Conservation (phyloP, 1,140 invertebrate genomes). For the Asobara japonica region DNA sequence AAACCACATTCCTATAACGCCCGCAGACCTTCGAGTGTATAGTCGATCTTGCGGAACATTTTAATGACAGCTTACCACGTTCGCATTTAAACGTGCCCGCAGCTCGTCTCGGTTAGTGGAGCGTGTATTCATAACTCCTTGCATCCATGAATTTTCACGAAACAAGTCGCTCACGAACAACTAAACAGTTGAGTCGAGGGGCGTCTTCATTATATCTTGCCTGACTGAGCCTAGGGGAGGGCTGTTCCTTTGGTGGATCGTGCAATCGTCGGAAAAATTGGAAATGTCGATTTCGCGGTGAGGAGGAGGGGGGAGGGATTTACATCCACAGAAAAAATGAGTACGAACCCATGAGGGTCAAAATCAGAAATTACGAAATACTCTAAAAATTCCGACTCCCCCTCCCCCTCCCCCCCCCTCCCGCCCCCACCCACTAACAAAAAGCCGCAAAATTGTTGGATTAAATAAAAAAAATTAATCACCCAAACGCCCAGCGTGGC, state of each 20-base stretch:
- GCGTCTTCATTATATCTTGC: neutral
- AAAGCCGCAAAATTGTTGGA: too few relatives aligned
- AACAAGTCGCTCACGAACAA: constrained; percentile 58
- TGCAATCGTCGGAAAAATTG: too few relatives aligned
- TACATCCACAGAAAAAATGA: too few relatives aligned
- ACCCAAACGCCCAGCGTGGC: too few relatives aligned
- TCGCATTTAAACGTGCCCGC: constrained; percentile 47
- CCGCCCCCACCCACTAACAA: too few relatives aligned
- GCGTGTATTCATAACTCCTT: constrained; percentile 35
- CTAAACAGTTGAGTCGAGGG: constrained; percentile 46
- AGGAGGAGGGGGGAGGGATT: too few relatives aligned
- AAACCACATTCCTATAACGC: neutral
- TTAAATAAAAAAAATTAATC: too few relatives aligned
- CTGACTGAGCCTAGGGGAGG: neutral
- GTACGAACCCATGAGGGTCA: too few relatives aligned
- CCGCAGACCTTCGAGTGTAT: constrained; percentile 39
- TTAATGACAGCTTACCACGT: constrained; percentile 63
- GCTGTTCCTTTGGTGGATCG: neutral
- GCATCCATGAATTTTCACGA: constrained; percentile 45
- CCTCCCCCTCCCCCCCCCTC: too few relatives aligned
- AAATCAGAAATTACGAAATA: too few relatives aligned
- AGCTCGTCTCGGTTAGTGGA: constrained; percentile 54
- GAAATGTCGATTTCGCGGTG: too few relatives aligned
- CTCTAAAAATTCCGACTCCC: too few relatives aligned
- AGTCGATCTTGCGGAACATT: constrained; percentile 66